Conservation (phyloP, 1,140 invertebrate species). For the Littorina saxatilis region DNA sequence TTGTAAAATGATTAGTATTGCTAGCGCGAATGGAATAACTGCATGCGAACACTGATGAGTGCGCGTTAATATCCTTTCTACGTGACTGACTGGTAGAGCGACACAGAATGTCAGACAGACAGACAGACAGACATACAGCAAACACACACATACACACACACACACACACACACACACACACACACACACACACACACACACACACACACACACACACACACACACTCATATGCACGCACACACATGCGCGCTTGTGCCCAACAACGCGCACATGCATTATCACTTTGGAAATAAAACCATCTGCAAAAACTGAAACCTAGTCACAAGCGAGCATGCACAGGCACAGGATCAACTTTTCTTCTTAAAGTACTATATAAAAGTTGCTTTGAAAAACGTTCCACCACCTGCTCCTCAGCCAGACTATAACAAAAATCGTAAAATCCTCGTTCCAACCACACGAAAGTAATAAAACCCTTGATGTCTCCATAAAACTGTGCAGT, state of each 20-base stretch:
- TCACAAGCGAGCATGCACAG: not conserved
- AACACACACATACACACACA: not conserved
- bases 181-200: not conserved
- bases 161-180: conserved; percentile 16
- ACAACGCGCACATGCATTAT: not conserved
- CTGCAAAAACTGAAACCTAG: not conserved
- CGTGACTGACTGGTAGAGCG: not conserved
- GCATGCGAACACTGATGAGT: not conserved
- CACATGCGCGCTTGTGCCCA: not conserved
- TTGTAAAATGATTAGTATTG: not conserved
- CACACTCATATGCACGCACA: not conserved
- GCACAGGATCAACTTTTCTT: too few relatives aligned
- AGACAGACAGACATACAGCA: not conserved
- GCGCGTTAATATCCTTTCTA: not conserved
- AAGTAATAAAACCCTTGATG: too few relatives aligned
- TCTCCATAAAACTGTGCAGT: too few relatives aligned
- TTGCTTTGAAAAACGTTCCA: not conserved
- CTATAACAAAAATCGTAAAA: not conserved
- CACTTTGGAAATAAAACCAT: not conserved
- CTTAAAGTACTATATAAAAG: not conserved
- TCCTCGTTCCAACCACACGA: too few relatives aligned
- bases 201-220: not conserved
- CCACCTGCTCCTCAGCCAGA: too few relatives aligned
- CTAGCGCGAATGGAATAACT: not conserved
- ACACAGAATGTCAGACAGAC: not conserved